Conservation (phyloP, 2,113 vertebrate genomes). For the Pluvianellus socialis region DNA sequence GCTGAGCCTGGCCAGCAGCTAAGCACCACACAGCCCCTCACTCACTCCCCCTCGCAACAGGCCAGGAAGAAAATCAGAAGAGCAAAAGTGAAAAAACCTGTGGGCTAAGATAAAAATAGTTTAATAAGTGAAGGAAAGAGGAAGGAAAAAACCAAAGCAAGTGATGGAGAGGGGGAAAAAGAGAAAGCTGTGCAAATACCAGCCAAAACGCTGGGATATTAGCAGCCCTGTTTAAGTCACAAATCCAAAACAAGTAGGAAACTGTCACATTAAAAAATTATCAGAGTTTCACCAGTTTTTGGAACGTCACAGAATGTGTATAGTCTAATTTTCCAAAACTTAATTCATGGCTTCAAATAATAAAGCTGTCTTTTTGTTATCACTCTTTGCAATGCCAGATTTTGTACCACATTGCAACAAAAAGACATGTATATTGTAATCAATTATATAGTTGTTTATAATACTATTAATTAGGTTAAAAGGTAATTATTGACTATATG, state of each 20-base stretch:
- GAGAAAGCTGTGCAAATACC: background rate
- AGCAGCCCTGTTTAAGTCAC: background rate
- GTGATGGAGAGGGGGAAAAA: background rate
- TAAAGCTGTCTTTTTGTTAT: background rate
- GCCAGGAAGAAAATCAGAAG: background rate
- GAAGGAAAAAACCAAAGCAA: background rate
- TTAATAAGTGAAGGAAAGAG: background rate
- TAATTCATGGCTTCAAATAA: background rate
- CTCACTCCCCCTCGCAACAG: background rate
- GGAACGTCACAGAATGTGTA: background rate
- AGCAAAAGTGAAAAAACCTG: background rate
- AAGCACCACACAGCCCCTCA: background rate
- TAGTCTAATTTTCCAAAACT: background rate
- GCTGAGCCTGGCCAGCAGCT: background rate
- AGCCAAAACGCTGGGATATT: background rate
- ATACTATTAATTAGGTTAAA: background rate
- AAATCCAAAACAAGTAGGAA: background rate
- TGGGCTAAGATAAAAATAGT: background rate
- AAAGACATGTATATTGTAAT: rapidly evolving
- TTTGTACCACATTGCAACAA: background rate
- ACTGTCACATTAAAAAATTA: background rate
- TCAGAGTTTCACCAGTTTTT: background rate
- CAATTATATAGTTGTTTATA: background rate
- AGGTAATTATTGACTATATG: background rate
- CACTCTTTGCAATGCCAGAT: background rate